Conservation (phyloP, 2,797 vertebrate species). For the Gymnopithys bicolor region DNA sequence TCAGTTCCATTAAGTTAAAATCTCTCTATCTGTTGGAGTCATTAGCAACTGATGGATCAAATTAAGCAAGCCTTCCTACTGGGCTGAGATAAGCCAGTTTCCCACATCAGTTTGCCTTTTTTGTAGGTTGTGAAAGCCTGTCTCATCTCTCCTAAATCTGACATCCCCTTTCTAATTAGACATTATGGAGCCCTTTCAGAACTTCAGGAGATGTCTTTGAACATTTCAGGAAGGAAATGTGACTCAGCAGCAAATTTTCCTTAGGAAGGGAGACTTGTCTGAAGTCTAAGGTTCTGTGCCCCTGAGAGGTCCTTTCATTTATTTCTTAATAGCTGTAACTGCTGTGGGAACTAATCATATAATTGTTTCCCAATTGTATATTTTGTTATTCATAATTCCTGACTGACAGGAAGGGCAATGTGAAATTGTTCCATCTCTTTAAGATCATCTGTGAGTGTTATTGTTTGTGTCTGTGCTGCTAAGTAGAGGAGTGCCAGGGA, state of each 20-base stretch:
- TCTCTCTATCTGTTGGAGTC: constrained; percentile 27
- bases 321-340: neutral
- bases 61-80: constrained; percentile 32
- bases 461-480: neutral
- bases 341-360: constrained; percentile 10
- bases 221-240: constrained; percentile 12
- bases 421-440: neutral
- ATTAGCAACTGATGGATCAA: constrained; percentile 36
- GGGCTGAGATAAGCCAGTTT: constrained; percentile 36
- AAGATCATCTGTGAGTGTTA: neutral
- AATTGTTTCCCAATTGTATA: constrained; percentile 3
- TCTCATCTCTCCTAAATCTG: constrained; percentile 47
- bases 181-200: constrained; percentile 31
- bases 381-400: constrained; percentile 35
- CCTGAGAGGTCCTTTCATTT: constrained; percentile 22
- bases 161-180: constrained; percentile 31
- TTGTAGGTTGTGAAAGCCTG: neutral
- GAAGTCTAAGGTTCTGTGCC: neutral
- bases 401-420: neutral
- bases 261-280: neutral
- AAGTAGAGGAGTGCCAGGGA: neutral
- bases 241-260: constrained; percentile 19
- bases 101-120: constrained; percentile 31
- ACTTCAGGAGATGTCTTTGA: constrained; percentile 17
- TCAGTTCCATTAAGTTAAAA: constrained; percentile 48